Conservation (phyloP, 2,797 vertebrate species). For the Salarias fasciatus region DNA sequence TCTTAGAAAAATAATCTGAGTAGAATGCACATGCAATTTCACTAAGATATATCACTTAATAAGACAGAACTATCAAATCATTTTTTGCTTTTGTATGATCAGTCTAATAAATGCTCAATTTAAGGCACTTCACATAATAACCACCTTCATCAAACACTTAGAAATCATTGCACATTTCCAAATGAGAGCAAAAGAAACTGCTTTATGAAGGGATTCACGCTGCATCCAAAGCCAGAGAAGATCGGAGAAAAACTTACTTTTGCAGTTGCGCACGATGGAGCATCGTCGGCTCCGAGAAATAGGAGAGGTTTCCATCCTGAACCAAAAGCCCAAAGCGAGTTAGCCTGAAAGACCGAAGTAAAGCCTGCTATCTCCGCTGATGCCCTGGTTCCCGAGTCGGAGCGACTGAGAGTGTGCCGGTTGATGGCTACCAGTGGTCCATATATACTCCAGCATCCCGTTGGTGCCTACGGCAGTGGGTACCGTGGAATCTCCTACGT, state of each 20-base stretch:
- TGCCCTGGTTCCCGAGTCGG: slow-evolving; percentile 86
- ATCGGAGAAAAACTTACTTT: slow-evolving; percentile 78
- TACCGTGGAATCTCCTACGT: slow-evolving; percentile 86
- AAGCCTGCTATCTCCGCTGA: slow-evolving; percentile 89
- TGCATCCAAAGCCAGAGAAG: slow-evolving; percentile 20
- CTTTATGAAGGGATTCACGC: too few species aligned
- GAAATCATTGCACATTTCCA: slow-evolving; percentile 17
- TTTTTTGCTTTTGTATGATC: not conserved
- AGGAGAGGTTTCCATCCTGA: slow-evolving; percentile 84
- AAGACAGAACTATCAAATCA: not conserved
- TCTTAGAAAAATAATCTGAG: not conserved
- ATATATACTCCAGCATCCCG: slow-evolving; percentile 80
- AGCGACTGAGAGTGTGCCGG: slow-evolving; percentile 85
- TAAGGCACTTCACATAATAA: not conserved
- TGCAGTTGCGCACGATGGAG: slow-evolving; percentile 81
- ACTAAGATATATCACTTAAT: not conserved
- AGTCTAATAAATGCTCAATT: not conserved
- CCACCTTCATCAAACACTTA: not conserved
- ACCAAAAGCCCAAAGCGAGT: slow-evolving; percentile 90
- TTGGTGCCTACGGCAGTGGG: slow-evolving; percentile 84
- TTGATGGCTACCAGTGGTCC: slow-evolving; percentile 55
- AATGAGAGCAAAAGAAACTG: not conserved
- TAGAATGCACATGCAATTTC: not conserved
- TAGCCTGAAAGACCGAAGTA: slow-evolving; percentile 81
- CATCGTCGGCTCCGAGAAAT: slow-evolving; percentile 83